Evolutionary conservation across 2,888 invertebrate genomes (phyloP).

Genomic region (Lasioglossum pauxillum): DNA sequence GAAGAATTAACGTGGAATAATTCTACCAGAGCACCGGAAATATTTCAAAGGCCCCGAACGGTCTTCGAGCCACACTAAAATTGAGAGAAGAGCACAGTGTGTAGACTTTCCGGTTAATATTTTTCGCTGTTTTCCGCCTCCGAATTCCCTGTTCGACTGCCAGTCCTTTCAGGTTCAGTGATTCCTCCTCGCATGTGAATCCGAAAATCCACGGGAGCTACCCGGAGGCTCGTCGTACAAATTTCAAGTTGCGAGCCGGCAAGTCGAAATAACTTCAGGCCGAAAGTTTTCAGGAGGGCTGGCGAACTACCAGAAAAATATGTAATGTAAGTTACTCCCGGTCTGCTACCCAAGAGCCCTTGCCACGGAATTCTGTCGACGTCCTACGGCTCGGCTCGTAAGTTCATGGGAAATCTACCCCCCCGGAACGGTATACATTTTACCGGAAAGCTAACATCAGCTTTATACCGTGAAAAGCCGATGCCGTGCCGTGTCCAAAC

Average conservation of each 20-base stretch:
- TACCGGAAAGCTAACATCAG: neutral
- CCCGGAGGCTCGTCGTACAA: neutral
- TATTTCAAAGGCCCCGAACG: neutral
- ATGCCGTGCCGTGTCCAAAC: neutral
- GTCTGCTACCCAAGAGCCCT: neutral
- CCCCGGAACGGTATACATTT: neutral
- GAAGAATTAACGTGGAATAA: neutral
- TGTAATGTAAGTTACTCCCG: conserved; percentile 1
- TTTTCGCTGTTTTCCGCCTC: neutral
- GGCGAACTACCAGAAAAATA: neutral
- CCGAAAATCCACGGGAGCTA: neutral
- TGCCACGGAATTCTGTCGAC: neutral
- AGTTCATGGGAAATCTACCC: neutral
- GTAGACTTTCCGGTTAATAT: neutral
- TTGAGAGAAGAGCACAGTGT: neutral
- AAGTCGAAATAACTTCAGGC: conserved; percentile 6
- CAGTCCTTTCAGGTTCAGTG: neutral
- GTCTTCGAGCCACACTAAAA: neutral
- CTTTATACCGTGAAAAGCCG: neutral
- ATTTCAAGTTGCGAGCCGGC: neutral
- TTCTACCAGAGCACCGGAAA: neutral
- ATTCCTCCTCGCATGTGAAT: neutral
- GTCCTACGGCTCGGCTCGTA: neutral
- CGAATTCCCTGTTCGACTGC: neutral
- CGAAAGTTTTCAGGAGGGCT: neutral